Evolutionary conservation across 2,113 vertebrate species (phyloP), one percentile per base, ranked within the genome.

Genomic region (Galeopterus variegatus): DNA sequence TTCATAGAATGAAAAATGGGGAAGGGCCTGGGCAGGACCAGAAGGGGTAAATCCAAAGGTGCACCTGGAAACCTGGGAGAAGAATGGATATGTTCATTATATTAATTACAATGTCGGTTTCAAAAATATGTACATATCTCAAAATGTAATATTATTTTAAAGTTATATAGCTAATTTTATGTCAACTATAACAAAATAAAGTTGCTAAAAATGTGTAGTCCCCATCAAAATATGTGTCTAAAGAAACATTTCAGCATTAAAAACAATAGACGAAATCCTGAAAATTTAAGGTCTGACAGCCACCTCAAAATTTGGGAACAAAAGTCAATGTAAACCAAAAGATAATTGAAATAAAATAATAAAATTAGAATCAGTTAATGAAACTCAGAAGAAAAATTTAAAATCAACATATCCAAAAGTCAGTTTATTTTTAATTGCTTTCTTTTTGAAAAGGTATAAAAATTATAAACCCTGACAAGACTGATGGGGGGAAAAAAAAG

Each of bases 61-160:
- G 6, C 36, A 36, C 48, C 62, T 62, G 26, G 65, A 83, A 93
- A 90, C 31, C 50, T 48, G 21, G 41, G 31, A 45, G 64, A 24
- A 12, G 18, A 15, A 52, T 93, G 18, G 60, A 62, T 88, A 90
- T 52, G 23, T 28, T 58, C 67, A 65, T 64, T 79, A 41, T 58
- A 24, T 72, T 95, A 48, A 84, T 24, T 80, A 36, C 85, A 31
- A 28, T 9, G 13, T 72, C 28, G 33, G 62, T 76, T 86, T 95
- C 13, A 93, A 28, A 76, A 87, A 83, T 33, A 62, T 31, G 81
- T 6, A 65, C 12, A 24, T 83, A 69, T 62, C 14, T 89, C 28
- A 54, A 81, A 92, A 95, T n/a, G n/a, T n/a, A 70, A 73, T 8
- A 85, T 65, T 54, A 80, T 73, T 76, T 93, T 85, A 86, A 93